Conservation (phyloP, 2,888 invertebrate species). For the Chesias legatella region DNA sequence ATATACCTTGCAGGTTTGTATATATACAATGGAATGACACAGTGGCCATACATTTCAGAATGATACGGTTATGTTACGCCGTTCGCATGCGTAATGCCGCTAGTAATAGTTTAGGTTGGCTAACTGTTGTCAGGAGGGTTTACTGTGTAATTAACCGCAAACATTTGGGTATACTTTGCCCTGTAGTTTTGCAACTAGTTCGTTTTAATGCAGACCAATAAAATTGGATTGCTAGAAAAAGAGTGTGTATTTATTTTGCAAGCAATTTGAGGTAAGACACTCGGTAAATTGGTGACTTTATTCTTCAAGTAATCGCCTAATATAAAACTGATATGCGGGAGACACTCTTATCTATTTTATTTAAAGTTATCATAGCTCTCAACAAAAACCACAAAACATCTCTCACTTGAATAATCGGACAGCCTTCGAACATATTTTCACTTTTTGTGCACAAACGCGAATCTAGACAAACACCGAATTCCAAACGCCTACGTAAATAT, state of each 20-base stretch:
- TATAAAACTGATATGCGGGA: too few relatives aligned
- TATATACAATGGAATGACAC: conserved; percentile 3
- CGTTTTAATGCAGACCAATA: too few relatives aligned
- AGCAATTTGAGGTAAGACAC: too few relatives aligned
- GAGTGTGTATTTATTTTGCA: too few relatives aligned
- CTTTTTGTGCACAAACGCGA: conserved; percentile 7
- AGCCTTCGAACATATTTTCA: neutral
- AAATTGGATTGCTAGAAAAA: too few relatives aligned
- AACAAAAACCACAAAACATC: too few relatives aligned
- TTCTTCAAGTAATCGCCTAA: too few relatives aligned
- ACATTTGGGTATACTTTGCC: conserved; percentile 10
- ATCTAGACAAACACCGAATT: conserved; percentile 4
- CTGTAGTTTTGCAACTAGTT: too few relatives aligned
- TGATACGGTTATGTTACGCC: conserved; percentile 27
- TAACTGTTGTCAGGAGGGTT: conserved; percentile 30
- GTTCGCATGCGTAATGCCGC: conserved; percentile 26
- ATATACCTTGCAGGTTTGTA: neutral
- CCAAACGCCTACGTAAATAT: conserved; percentile 5
- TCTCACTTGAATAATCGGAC: too few relatives aligned
- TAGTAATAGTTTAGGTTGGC: conserved; percentile 27
- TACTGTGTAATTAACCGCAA: conserved; percentile 25
- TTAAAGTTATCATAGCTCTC: too few relatives aligned
- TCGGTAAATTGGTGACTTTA: too few relatives aligned
- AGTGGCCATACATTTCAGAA: conserved; percentile 23
- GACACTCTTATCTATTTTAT: too few relatives aligned